Evolutionary conservation across 23 tunicate species (phyloP), one percentile per base, ranked within the genome.

Genomic region (Halocynthia aurantium): DNA sequence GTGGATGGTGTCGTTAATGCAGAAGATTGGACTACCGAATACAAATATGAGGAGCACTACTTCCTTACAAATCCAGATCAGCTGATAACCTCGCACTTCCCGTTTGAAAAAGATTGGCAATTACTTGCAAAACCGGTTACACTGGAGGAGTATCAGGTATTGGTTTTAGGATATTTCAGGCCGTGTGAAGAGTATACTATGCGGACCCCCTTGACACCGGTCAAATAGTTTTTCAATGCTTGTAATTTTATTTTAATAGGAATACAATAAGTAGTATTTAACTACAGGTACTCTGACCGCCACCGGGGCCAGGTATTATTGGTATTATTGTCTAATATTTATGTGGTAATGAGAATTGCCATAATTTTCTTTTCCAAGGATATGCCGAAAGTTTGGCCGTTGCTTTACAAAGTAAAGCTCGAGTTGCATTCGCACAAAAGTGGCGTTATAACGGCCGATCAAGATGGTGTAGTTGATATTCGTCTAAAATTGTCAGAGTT

Each of bases 31-130:
- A 51, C 73, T 31, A 87, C 94, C 13, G 80, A 73, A 52, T 87
- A 87, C 83, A 77, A 66, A 72, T 87, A 87, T 68, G 95, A 88
- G 69, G 95, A 88, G 53, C 85, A 80, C 62, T 88, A 79, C 72
- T 88, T 88, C 69, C 71, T 88, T 10, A 81, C 95, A 19, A 86
- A 88, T 80, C 88, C 95, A 8, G 88, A 88, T 61, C 80, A 78
- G 50, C 65, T 88, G 56, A 84, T 88, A 6, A 78, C 52, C 57
- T 84, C 95, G 6, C 95, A 88, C 51, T 88, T 79, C 57, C 95
- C 95, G 9, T 84, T 84, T 55, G 88, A 88, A 52, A 51, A 50
- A 67, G 82, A 79, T 9, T 88, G 95, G 95, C 95, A 88, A 60
- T 68, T 88, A 10, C 58, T 88, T 19, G 76, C 78, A 18, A 72